Percentiles rank a stretch among this genome's conserved stretches.
Conservation (phyloP, 2,888 invertebrate species). For the Actias luna region DNA sequence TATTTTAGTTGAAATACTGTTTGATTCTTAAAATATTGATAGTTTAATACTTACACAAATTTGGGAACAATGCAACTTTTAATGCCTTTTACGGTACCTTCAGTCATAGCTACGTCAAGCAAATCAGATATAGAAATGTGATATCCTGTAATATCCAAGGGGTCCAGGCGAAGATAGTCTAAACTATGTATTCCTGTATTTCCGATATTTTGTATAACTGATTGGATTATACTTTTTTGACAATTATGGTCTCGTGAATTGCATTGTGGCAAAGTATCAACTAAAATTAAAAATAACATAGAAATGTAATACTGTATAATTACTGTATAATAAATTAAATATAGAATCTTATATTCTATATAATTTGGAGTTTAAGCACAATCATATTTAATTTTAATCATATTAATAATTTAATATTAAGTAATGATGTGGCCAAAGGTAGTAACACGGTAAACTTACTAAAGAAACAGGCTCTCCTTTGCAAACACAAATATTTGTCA, state of each 20-base stretch:
- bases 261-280: slow-evolving; percentile 38
- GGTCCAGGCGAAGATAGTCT: slow-evolving; percentile 44
- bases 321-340: background rate
- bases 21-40: too few relatives aligned
- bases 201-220: slow-evolving; percentile 28
- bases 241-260: slow-evolving; percentile 39
- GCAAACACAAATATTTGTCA: too few relatives aligned
- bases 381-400: too few relatives aligned
- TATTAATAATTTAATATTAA: too few relatives aligned
- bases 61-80: slow-evolving; percentile 39
- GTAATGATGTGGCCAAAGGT: too few relatives aligned
- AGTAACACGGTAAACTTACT: too few relatives aligned
- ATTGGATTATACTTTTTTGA: slow-evolving; percentile 30
- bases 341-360: too few relatives aligned
- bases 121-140: slow-evolving; percentile 31
- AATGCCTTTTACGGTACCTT: slow-evolving; percentile 44
- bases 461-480: too few relatives aligned
- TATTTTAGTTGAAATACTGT: too few relatives aligned
- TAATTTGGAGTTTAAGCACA: too few relatives aligned
- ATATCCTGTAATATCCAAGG: slow-evolving; percentile 35
- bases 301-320: background rate
- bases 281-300: slow-evolving; percentile 20
- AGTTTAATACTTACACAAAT: slow-evolving; percentile 28
- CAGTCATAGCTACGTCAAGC: slow-evolving; percentile 36
- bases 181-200: slow-evolving; percentile 42